Conservation (phyloP, 2,888 invertebrate genomes). For the Dione vanillae region DNA sequence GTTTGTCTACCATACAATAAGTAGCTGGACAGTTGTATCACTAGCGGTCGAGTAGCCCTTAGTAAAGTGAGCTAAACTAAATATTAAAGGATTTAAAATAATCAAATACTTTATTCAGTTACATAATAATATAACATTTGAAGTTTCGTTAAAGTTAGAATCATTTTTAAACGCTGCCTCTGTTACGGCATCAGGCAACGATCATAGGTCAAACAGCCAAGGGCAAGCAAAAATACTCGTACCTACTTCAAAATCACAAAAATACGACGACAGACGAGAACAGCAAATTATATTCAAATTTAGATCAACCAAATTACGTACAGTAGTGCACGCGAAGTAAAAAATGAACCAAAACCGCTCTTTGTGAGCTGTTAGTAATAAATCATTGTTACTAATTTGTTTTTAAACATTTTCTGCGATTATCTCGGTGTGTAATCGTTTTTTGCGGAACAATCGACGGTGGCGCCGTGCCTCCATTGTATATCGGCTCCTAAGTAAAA, state of each 20-base stretch:
- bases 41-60: too few relatives aligned
- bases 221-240: constrained; percentile 26
- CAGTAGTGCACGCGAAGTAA: constrained; percentile 79
- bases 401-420: constrained; percentile 81
- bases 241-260: constrained; percentile 14
- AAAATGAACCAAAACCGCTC: constrained; percentile 53
- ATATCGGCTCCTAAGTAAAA: constrained; percentile 57
- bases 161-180: constrained; percentile 16
- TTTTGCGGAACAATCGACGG: constrained; percentile 72
- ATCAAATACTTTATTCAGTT: neutral
- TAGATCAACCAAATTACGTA: constrained; percentile 80
- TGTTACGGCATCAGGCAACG: constrained; percentile 23
- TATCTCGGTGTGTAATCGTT: constrained; percentile 78
- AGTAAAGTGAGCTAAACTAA: too few relatives aligned
- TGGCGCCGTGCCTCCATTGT: constrained; percentile 60
- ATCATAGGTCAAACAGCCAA: constrained; percentile 31
- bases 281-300: constrained; percentile 82
- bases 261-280: constrained; percentile 45
- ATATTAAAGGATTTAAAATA: neutral
- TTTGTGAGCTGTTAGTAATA: constrained; percentile 77
- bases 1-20: too few relatives aligned
- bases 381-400: constrained; percentile 83
- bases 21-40: too few relatives aligned
- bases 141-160: constrained; percentile 4
- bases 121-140: constrained; percentile 7